phyloP scores from a whole-genome alignment of 2,797 vertebrate genomes.

The Gymnoscopelus microlampas region DNA sequence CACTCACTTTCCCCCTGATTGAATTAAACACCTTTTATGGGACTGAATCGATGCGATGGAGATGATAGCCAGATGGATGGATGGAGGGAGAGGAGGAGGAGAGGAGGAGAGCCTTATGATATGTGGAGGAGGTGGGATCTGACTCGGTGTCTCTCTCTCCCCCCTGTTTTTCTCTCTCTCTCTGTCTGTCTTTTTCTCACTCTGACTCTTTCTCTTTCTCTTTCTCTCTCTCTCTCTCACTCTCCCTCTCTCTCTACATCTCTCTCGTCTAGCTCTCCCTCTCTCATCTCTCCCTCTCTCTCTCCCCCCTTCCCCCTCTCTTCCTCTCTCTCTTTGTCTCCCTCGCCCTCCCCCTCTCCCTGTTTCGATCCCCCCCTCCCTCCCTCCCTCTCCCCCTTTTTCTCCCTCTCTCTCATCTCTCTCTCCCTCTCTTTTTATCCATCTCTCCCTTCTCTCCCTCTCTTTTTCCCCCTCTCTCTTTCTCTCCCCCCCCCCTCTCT shows the following conservation, averaged over 20 bases:
- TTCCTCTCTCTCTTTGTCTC: neutral
- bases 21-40: constrained; percentile 99
- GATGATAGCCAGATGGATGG: constrained; percentile 74
- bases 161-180: constrained; percentile 14
- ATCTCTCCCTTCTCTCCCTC: constrained; percentile 28
- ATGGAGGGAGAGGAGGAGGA: constrained; percentile 44
- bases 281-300: constrained; percentile 75
- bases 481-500: constrained; percentile 18
- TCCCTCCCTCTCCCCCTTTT: constrained; percentile 41
- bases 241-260: no score
- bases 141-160: constrained; percentile 81
- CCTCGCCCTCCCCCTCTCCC: constrained; percentile 44
- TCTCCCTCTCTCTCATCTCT: constrained; percentile 49
- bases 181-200: neutral
- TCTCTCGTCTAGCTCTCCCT: no score
- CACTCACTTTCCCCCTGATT: constrained; percentile 96
- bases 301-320: constrained; percentile 23
- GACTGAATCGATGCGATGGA: constrained; percentile 90
- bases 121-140: constrained; percentile 87
- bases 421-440: constrained; percentile 44
- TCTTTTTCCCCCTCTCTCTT: constrained; percentile 14
- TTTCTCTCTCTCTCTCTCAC: no score
- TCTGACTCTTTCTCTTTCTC: no score
- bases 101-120: constrained; percentile 74
- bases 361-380: constrained; percentile 78